A percentile compares a stretch with the other conserved stretches of the same genome.
Evolutionary conservation across 2,113 vertebrate species (phyloP).

Genomic region (Nerophis ophidion): DNA sequence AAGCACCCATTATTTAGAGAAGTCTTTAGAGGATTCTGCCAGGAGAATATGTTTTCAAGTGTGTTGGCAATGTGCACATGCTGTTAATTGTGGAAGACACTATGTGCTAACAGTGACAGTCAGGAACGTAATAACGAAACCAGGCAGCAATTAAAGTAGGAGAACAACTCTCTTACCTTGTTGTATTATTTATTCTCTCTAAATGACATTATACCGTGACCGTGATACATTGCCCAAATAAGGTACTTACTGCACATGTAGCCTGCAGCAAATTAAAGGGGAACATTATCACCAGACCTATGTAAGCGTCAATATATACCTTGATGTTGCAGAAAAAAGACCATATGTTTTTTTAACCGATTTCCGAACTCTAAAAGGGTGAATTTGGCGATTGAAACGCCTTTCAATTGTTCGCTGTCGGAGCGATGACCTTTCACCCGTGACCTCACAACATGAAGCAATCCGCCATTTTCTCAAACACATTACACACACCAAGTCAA

Average conservation of each 20-base stretch:
- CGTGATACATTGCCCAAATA: constrained; percentile 27
- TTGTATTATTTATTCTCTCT: background rate
- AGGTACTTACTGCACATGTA: constrained; percentile 19
- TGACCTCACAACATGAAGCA: no score
- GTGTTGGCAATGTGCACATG: constrained; percentile 5
- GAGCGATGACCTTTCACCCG: no score
- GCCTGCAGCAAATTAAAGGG: constrained; percentile 35
- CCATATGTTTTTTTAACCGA: no score
- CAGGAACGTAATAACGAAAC: background rate
- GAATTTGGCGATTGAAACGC: no score
- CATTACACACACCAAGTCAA: no score
- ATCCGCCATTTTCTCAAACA: no score
- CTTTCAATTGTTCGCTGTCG: no score
- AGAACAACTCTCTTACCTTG: constrained; percentile 1
- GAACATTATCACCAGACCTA: no score
- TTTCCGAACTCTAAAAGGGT: no score
- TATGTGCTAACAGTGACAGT: constrained; percentile 13
- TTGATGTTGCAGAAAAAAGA: no score
- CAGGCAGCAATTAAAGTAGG: constrained; percentile 23
- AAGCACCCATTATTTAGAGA: background rate
- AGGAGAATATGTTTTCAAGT: background rate
- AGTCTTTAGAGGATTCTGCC: background rate
- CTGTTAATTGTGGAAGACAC: constrained; percentile 9
- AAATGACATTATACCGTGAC: constrained; percentile 26
- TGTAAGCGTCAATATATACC: no score